Base-by-base conservation (phyloP, 2,888 invertebrate genomes). In the Drosophila koepferae region DNA sequence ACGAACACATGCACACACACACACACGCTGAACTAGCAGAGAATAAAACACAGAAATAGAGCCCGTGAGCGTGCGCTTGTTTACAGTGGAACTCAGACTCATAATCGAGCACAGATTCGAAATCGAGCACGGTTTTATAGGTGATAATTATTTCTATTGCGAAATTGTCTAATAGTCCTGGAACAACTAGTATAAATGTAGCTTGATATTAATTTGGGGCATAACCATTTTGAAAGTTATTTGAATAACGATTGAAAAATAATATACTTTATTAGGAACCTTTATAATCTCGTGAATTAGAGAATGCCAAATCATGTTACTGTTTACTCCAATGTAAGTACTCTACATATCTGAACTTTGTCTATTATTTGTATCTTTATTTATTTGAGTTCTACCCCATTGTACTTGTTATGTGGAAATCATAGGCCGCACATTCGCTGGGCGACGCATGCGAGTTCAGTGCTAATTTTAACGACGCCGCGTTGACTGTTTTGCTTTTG, bases 391-490 rank as follows among this genome's bases (percentile, higher is more conserved):
- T 31, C 23, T 48, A 41, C 14, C 20, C 43, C 67, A 72, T 72
- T 75, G 75, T 75, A 28, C 43, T 14, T 56, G 61, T 28, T 58
- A 61, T 65, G 68, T 75, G 63, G 72, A 78, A 82, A 81, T 77
- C 83, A 81, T 83, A 85, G 84, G 81, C 82, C 67, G 72, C 73
- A 77, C 81, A 83, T 74, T 85, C 75, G 83, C 56, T 70, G 62
- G 72, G 76, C 77, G 66, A 69, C 66, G 78, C 78, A 76, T 79
- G 66, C 79, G 77, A 77, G 82, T 82, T 85, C 77, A 84, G 86
- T 85, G 83, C 83, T 84, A 85, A 84, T 85, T 85, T 85, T 86
- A 85, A 79, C 84, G 84, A 80, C 84, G 82, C 74, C 77, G 75
- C 86, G 83, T 81, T 78, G 84, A 82, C 86, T 80, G 80, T 83